Base-by-base conservation (phyloP, 2,113 vertebrate species). In the Australoheros scitulus region DNA sequence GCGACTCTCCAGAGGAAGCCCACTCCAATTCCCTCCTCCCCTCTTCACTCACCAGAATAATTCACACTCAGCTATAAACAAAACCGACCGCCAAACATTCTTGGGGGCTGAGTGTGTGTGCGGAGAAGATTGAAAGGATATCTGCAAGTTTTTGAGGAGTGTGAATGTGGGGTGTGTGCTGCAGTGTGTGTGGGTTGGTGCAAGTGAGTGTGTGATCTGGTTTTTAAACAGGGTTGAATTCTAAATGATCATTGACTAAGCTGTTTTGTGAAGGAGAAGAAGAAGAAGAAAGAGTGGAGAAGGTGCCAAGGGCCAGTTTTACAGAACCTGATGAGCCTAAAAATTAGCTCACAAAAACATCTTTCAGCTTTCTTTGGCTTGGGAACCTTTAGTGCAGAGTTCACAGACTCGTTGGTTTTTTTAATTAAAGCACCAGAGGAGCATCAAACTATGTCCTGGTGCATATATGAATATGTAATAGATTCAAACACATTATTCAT, bases 31-130 rank as follows among this genome's bases (percentile, higher is more conserved):
- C 68, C 6, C 68, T 32, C 57, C 38, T 63, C 72, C 61, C n/a
- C 58, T 80, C 61, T 77, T 68, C 80, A 87, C 72, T 87, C 36
- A 47, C 14, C 57, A 26, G 63, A 87, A 91, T 90, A 87, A 82
- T 82, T 85, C 76, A 32, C 34, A 77, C 72, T 89, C 91, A 83
- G 80, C 85, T 85, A 77, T 89, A 90, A 89, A 88, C 70, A 79
- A 82, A 87, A 76, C 6, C 1, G 2, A 20, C 61, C 14, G 26
- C 43, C 6, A 11, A 76, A 89, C 70, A 43, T 80, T 86, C 32
- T 57, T 17, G 3, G 59, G 81, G 82, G 74, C 79, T 68, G 60
- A 68, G 32, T 10, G 56, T 50, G 32, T 55, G 65, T 50, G 32
- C 47, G 61, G 20, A 76, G 61, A 84, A 70, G 32, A 78, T 86